phyloP scores from a whole-genome alignment of 2,113 vertebrate species.

The Miniopterus natalensis region DNA sequence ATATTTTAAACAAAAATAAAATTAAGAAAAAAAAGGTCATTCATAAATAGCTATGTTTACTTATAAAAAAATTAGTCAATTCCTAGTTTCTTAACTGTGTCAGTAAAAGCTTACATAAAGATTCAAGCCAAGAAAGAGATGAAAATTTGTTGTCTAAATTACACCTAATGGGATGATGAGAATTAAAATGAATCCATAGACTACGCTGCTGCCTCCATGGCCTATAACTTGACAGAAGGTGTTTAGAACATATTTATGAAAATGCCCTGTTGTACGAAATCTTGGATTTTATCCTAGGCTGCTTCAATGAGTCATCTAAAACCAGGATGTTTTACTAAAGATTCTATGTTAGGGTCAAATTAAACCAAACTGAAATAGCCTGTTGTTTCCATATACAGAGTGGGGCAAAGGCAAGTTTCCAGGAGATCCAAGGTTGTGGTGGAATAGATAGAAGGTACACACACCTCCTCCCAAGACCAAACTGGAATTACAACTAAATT shows the following conservation, averaged over 20 bases:
- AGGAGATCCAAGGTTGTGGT: too few relatives aligned
- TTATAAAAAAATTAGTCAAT: not conserved
- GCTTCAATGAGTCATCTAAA: not conserved
- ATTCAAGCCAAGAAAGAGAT: slow-evolving; percentile 34
- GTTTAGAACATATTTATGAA: slow-evolving; percentile 47
- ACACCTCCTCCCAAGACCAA: too few relatives aligned
- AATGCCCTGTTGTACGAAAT: not conserved
- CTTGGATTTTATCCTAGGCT: slow-evolving; percentile 24
- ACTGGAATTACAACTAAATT: too few relatives aligned
- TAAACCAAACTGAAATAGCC: not conserved
- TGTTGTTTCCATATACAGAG: not conserved
- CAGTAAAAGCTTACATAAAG: not conserved
- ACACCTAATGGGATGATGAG: not conserved
- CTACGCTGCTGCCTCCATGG: not conserved
- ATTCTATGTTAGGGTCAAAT: slow-evolving; percentile 38
- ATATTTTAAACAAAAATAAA: too few relatives aligned
- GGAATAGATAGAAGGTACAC: too few relatives aligned
- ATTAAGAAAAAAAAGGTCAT: not conserved
- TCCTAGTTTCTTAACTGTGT: not conserved
- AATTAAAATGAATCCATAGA: slow-evolving; percentile 42
- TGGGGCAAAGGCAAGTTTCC: too few relatives aligned
- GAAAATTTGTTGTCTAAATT: slow-evolving; percentile 46
- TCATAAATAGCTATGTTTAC: not conserved
- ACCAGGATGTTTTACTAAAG: slow-evolving; percentile 26
- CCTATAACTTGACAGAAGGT: not conserved